Percentiles rank a stretch among this genome's conserved stretches.
Conservation (phyloP, 1,140 invertebrate genomes). For the Formica exsecta region DNA sequence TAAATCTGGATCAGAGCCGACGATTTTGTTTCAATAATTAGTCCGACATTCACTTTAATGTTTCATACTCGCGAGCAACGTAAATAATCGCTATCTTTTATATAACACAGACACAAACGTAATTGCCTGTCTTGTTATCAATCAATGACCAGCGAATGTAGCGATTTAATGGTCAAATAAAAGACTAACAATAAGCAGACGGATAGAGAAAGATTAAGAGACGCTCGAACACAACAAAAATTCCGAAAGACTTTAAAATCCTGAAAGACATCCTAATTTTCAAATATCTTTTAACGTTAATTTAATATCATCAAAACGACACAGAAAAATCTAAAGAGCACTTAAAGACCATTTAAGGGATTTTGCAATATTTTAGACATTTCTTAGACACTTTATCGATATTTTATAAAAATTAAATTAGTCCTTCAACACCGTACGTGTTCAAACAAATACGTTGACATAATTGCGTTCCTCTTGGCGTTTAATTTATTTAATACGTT, state of each 20-base stretch:
- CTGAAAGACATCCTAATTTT: background rate
- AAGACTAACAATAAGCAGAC: background rate
- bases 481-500: slow-evolving; percentile 5
- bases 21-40: background rate
- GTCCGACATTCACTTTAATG: background rate
- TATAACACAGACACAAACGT: background rate
- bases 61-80: background rate
- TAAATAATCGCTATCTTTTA: background rate
- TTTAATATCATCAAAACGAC: background rate
- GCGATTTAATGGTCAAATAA: background rate
- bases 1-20: background rate
- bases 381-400: background rate
- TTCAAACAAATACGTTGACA: background rate
- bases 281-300: background rate
- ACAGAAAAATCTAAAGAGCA: background rate
- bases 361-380: background rate
- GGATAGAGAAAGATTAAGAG: background rate
- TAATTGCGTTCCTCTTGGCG: background rate
- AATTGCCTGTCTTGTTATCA: background rate
- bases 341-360: background rate
- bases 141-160: background rate
- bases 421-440: background rate
- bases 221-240: background rate
- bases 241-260: background rate
- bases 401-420: background rate